Conservation (phyloP, 64 coral and sea anemone species). For the Hydrozoanthus tunicans region DNA sequence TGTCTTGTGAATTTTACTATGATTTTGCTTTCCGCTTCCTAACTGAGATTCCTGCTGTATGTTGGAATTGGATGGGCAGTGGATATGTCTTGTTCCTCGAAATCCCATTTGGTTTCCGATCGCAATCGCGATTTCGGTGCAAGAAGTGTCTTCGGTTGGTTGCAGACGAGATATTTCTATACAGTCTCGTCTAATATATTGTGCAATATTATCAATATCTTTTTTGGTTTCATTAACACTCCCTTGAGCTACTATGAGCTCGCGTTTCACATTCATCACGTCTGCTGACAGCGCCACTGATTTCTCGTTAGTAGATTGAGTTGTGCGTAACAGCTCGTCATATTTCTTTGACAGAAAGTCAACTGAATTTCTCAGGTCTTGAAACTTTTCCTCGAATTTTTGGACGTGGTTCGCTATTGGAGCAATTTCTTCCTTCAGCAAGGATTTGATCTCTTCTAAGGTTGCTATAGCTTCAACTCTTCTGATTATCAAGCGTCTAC, state of each 20-base stretch:
- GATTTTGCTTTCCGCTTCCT: neutral
- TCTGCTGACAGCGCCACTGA: constrained; percentile 10
- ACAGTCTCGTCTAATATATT: constrained; percentile 4
- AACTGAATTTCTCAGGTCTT: constrained; percentile 1
- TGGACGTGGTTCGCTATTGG: neutral
- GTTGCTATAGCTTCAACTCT: too few relatives aligned
- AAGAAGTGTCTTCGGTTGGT: neutral
- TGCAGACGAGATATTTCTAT: constrained; percentile 19
- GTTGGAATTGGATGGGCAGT: neutral
- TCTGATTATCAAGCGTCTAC: too few relatives aligned
- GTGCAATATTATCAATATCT: neutral
- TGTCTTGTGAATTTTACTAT: constrained; percentile 17
- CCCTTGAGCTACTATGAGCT: neutral
- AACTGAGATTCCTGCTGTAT: neutral
- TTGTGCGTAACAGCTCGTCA: constrained; percentile 32
- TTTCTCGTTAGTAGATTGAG: constrained; percentile 33
- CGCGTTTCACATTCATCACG: constrained; percentile 29
- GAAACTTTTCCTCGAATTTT: neutral
- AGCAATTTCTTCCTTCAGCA: neutral
- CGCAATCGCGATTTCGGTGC: constrained; percentile 2
- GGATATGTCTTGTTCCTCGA: constrained; percentile 32
- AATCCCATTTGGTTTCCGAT: constrained; percentile 27
- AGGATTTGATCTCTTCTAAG: too few relatives aligned
- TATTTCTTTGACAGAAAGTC: constrained; percentile 14
- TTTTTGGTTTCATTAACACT: neutral